Evolutionary conservation across 37 sponge, comb jelly and placozoan species (phyloP), one percentile per base, ranked within the genome.

Genomic region (Dysidea cf. avara): DNA sequence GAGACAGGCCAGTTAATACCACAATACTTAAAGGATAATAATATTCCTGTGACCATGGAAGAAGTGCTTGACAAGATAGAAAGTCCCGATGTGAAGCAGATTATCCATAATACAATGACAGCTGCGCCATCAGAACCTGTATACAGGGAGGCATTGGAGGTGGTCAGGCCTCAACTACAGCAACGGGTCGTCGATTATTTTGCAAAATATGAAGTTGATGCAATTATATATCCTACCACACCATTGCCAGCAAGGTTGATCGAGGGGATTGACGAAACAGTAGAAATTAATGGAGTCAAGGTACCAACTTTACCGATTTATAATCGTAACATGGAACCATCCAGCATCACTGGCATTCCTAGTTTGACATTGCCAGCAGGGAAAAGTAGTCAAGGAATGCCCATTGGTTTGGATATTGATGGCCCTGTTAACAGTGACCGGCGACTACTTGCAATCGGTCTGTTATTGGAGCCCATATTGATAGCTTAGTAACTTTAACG

Each of bases 391-490:
- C 53, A 40, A 11, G 64, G 76, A 6, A 64, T 75, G 2, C 76
- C 76, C 14, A 38, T 75, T 47, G 76, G 76, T 33, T 65, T 75
- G 7, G 76, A 75, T 30, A n/a, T 75, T 25, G 76, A 63, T 4
- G 64, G 24, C 9, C 64, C 64, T 9, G 33, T 64, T 7, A 54
- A 25, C 6, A 32, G 12, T 32, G 76, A 75, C 54, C 16, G 54
- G 2, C 24, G 31, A 25, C 3, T 75, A 55, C 65, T 75, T 39
- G 64, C n/a, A n/a, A n/a, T n/a, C n/a, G n/a, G n/a, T n/a, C n/a
- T n/a, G n/a, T n/a, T n/a, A n/a, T n/a, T n/a, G n/a, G n/a, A n/a
- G n/a, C n/a, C n/a, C n/a, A n/a, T n/a, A n/a, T n/a, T n/a, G n/a
- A n/a, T n/a, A n/a, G n/a, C n/a, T n/a, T n/a, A n/a, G n/a, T n/a